Conservation (phyloP, 2,888 invertebrate species). For the Archips crataeganus region DNA sequence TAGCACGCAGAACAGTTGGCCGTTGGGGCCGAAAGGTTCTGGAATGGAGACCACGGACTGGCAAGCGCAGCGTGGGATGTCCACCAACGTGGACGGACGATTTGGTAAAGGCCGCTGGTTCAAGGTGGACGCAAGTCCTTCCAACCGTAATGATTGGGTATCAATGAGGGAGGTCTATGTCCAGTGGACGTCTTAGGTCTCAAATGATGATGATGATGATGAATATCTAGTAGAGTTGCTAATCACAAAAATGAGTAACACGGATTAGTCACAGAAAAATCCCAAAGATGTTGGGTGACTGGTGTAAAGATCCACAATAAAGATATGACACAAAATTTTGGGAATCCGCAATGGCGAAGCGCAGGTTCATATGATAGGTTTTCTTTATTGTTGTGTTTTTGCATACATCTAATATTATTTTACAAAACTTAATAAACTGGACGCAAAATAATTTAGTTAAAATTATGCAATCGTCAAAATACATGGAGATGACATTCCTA, state of each 20-base stretch:
- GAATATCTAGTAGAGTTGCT: too few relatives aligned
- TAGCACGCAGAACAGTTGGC: too few relatives aligned
- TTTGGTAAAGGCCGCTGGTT: too few relatives aligned
- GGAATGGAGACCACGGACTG: too few relatives aligned
- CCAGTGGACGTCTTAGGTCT: too few relatives aligned
- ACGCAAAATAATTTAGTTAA: background rate
- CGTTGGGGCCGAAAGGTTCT: too few relatives aligned
- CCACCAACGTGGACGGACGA: too few relatives aligned
- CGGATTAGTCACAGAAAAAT: background rate
- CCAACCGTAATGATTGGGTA: too few relatives aligned
- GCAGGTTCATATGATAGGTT: background rate
- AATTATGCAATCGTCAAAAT: background rate
- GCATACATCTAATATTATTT: background rate
- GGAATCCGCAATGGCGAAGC: background rate
- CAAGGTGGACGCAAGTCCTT: too few relatives aligned
- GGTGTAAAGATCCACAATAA: background rate
- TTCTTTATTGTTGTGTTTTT: background rate
- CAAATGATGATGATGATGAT: too few relatives aligned
- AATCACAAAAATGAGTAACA: background rate
- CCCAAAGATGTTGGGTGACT: background rate
- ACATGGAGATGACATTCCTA: constrained; percentile 13
- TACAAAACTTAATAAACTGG: background rate
- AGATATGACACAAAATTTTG: background rate
- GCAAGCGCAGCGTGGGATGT: too few relatives aligned
- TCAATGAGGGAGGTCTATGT: too few relatives aligned